Evolutionary conservation across 2,888 invertebrate species (phyloP).

Genomic region (Conomelus anceps): DNA sequence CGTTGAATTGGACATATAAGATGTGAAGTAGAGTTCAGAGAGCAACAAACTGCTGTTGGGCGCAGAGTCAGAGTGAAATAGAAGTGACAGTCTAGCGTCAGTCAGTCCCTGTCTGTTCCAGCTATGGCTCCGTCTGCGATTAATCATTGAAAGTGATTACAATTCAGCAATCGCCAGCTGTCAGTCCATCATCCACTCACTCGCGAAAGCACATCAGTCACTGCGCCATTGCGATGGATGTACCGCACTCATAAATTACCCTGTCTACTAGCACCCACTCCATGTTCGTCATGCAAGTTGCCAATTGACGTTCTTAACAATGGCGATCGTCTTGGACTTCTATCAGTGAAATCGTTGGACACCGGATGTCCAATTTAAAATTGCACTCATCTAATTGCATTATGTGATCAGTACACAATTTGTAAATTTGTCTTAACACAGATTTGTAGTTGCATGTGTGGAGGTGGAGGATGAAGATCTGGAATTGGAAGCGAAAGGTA

Average conservation of each 20-base stretch:
- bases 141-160: not conserved
- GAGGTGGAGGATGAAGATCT: too few species aligned
- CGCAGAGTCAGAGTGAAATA: too few species aligned
- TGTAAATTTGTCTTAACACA: too few species aligned
- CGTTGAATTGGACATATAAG: too few species aligned
- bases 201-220: not conserved
- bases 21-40: not conserved
- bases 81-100: not conserved
- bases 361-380: not conserved
- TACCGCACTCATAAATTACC: not conserved
- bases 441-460: too few species aligned
- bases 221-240: too few species aligned
- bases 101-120: not conserved
- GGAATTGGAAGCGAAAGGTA: too few species aligned
- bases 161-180: not conserved
- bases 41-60: not conserved
- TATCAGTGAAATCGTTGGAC: not conserved
- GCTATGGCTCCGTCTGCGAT: not conserved
- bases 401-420: too few species aligned
- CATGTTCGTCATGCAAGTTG: not conserved
- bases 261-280: not conserved
- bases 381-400: not conserved
- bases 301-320: not conserved
- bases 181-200: not conserved
- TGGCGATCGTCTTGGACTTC: not conserved